Base-by-base conservation (phyloP, 1,140 invertebrate species). In the Ceratoteleas bidentatus region DNA sequence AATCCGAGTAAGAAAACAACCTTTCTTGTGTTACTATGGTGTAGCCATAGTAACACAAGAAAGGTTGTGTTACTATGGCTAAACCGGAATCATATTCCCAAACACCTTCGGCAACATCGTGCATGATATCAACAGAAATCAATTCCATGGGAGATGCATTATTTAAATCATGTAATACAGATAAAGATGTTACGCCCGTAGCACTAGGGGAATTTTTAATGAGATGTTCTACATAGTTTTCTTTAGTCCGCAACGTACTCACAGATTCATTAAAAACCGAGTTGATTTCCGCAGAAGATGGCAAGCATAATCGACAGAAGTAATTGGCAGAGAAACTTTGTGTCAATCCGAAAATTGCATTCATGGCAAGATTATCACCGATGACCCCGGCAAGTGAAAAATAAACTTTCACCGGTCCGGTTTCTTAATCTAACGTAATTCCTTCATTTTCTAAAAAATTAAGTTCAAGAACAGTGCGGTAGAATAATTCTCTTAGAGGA, bases 361-460 rank as follows among this genome's bases (percentile, higher is more conserved):
- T 52, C 49, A 65, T 34, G 10, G 49, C 53, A n/a, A 75, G 53
- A 49, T 75, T 75, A 47, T 75, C 72, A 11, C 72, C 72, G 6
- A 52, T 64, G 6, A 75, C 45, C 11, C 8, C 14, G 15, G 34
- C 52, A 32, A 64, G 14, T 15, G 32, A 45, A 43, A 75, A 65
- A 36, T 65, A 57, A 8, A 62, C 33, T 14, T 56, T n/a, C 6
- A 49, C 43, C 13, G 13, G 13, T n/a, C 11, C 8, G 5, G 13
- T 15, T 40, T 74, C 33, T 57, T 45, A 56, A 14, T 50, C 53
- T 9, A 87, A 33, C 16, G n/a, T 11, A 47, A 88, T 82, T 13
- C 84, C 83, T 50, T 72, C 72, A 56, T 24, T 24, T 74, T 81
- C 73, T 66, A 90, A 70, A 65, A 64, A 68, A 16, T 69, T 10